These are phyloP conservation scores for Euzophera pinguis DNA, from an alignment of 2,888 invertebrate species.

Conservation along the genomic window DNA sequence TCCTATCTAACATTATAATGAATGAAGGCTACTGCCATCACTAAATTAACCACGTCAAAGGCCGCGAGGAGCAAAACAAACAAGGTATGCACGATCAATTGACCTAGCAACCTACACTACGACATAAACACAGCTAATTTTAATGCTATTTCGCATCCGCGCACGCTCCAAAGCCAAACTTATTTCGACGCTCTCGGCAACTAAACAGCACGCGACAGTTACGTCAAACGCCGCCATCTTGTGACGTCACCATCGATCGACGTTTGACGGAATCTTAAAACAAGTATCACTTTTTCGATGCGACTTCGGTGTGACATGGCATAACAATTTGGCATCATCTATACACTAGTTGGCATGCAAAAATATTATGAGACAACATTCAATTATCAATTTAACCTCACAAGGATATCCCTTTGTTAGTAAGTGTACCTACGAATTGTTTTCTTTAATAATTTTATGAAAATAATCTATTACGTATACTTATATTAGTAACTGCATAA, in stretches of 20 bases:
- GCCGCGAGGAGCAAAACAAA: too few relatives aligned
- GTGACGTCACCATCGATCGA: slow-evolving; percentile 5
- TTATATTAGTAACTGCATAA: too few relatives aligned
- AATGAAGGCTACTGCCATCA: too few relatives aligned
- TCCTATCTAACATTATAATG: too few relatives aligned
- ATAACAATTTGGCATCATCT: slow-evolving; percentile 20
- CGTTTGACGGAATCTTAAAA: slow-evolving; percentile 27
- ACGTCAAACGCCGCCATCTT: slow-evolving; percentile 3
- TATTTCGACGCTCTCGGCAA: slow-evolving; percentile 19
- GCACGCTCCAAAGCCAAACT: neutral
- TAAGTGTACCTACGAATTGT: too few relatives aligned
- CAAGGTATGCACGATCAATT: too few relatives aligned
- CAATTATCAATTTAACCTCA: neutral
- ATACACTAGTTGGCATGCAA: slow-evolving; percentile 6
- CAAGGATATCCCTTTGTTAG: too few relatives aligned
- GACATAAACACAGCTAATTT: neutral
- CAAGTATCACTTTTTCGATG: slow-evolving; percentile 50
- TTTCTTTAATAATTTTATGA: too few relatives aligned
- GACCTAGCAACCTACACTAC: too few relatives aligned
- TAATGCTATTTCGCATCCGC: neutral
- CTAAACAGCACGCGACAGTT: slow-evolving; percentile 14
- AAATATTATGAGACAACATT: neutral
- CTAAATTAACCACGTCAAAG: too few relatives aligned
- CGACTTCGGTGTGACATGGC: slow-evolving; percentile 24
- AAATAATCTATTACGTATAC: too few relatives aligned